Conservation (phyloP, 2,888 invertebrate species). For the Zele albiditarsus region DNA sequence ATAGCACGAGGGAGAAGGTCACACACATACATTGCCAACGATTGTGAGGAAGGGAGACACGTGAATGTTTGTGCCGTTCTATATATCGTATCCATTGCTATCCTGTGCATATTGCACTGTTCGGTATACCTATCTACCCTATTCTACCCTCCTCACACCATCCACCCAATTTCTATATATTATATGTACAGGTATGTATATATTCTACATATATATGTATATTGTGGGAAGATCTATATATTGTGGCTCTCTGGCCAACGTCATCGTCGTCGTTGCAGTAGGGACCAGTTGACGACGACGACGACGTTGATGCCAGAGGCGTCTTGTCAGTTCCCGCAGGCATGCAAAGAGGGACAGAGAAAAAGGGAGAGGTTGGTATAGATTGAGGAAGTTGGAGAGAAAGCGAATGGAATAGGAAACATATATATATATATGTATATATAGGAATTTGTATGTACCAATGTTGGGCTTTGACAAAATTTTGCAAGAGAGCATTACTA, state of each 20-base stretch:
- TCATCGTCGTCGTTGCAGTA: conserved; percentile 34
- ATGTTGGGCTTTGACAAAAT: too few relatives aligned
- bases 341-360: conserved; percentile 43
- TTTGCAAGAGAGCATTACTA: too few relatives aligned
- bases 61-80: conserved; percentile 43
- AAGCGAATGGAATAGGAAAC: too few relatives aligned
- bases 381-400: too few relatives aligned
- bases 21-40: conserved; percentile 33
- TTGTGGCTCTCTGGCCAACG: conserved; percentile 24
- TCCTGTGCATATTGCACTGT: conserved; percentile 48
- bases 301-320: conserved; percentile 47
- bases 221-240: neutral
- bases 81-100: conserved; percentile 56
- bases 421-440: conserved; percentile 57
- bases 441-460: too few relatives aligned
- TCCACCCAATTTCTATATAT: conserved; percentile 2
- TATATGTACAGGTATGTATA: neutral
- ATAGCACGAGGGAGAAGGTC: conserved; percentile 45
- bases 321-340: conserved; percentile 44
- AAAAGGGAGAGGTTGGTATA: conserved; percentile 21
- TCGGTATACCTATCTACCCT: conserved; percentile 17
- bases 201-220: neutral
- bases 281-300: conserved; percentile 25
- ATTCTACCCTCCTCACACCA: conserved; percentile 23
- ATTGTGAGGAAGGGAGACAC: conserved; percentile 40